Base-by-base conservation (phyloP, 2,888 invertebrate genomes). In the Aplocera efformata region DNA sequence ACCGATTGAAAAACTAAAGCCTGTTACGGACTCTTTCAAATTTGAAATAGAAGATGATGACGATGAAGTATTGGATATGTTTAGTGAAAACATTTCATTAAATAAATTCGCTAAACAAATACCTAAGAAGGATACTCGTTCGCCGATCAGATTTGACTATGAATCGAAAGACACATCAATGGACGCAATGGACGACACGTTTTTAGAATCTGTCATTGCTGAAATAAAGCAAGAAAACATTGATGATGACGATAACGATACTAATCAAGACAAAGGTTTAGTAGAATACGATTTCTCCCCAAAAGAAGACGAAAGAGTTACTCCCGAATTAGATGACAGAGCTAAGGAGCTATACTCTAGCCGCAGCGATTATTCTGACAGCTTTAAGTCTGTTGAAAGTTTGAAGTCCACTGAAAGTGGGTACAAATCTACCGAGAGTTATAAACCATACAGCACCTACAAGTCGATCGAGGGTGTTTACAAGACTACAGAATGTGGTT, bases 211-310 rank as follows among this genome's bases (percentile, higher is more conserved):
- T 0, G 77, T 88, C 1, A 85, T 88, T 27, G 84, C 83, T 44
- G 88, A 88, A 51, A 84, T 88, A 4, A 85, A 85, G 43, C 76
- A 81, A 33, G 84, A 82, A 29, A 67, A 68, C 25, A 61, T 83
- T 43, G 74, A 68, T 36, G 86, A 83, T 0, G 79, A 80, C 1
- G 63, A 68, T 37, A 85, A 83, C 0, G 79, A 80, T 1, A 63
- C 58, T 0, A 73, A 71, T 38, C 78, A 79, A 10, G 85, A 86
- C 13, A 85, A 81, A 48, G 78, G 73, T 0, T 56, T 88, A 30
- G 85, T 85, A 0, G 88, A 85, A 50, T 86, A 88, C n/a, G 88
- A 88, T 23, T 63, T 67, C 24, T 85, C 88, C 1, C 85, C 60
- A 0, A 78, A 74, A 46, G 68, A 72, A 1, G 62, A 69, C 27